A percentile compares a stretch with the other conserved stretches of the same genome.
Conservation (phyloP, 2,888 invertebrate genomes). For the Noctua fimbriata region DNA sequence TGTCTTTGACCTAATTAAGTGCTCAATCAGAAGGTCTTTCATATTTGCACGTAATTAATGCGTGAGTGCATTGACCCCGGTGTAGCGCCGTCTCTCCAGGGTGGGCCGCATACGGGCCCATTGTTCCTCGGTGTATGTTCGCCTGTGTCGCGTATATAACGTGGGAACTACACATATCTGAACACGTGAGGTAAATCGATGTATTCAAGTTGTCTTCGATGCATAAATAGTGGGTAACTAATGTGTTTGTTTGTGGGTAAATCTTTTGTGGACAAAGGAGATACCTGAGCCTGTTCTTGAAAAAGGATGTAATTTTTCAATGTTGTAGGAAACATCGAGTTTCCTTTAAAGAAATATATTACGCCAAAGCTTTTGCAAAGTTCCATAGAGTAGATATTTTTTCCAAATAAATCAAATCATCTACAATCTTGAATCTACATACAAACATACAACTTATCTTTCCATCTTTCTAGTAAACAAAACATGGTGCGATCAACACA, state of each 20-base stretch:
- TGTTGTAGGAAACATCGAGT: background rate
- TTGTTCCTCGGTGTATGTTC: slow-evolving; percentile 80
- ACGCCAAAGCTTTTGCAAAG: background rate
- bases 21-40: slow-evolving; percentile 55
- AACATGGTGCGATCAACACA: background rate
- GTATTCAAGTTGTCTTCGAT: slow-evolving; percentile 46
- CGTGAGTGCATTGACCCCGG: slow-evolving; percentile 78
- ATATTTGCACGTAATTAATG: slow-evolving; percentile 72
- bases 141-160: slow-evolving; percentile 73
- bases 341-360: background rate
- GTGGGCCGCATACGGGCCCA: slow-evolving; percentile 87
- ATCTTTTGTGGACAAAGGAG: slow-evolving; percentile 24
- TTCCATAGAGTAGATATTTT: background rate
- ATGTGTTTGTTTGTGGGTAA: slow-evolving; percentile 30
- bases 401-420: background rate
- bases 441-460: background rate
- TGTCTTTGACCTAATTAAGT: slow-evolving; percentile 62
- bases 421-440: background rate
- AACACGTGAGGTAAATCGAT: slow-evolving; percentile 66
- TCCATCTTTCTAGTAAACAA: background rate
- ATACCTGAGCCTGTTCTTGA: background rate
- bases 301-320: background rate
- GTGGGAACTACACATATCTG: slow-evolving; percentile 80
- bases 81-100: slow-evolving; percentile 74
- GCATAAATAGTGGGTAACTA: slow-evolving; percentile 52